A percentile compares a stretch with the other conserved stretches of the same genome.
phyloP scores from a whole-genome alignment of 2,888 invertebrate species.

The Aquatica leii region DNA sequence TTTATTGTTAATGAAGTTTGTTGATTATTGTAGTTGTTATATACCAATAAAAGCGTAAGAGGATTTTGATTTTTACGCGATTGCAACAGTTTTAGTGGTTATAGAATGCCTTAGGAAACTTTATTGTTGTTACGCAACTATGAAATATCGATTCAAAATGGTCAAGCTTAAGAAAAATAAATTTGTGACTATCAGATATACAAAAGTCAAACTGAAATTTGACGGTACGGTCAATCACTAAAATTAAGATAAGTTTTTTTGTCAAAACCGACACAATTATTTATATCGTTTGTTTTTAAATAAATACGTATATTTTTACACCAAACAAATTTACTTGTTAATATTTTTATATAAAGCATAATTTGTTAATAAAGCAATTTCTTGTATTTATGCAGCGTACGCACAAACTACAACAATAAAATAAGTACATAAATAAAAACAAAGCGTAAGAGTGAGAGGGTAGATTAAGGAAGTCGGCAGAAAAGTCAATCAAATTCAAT shows the following conservation, averaged over 20 bases:
- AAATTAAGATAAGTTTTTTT: slow-evolving; percentile 11
- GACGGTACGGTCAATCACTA: slow-evolving; percentile 18
- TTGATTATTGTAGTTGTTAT: slow-evolving; percentile 32
- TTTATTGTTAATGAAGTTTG: slow-evolving; percentile 33
- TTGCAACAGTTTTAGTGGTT: slow-evolving; percentile 20
- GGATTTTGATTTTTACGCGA: slow-evolving; percentile 26
- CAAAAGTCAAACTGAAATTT: slow-evolving; percentile 42
- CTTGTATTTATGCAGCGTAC: slow-evolving; percentile 19
- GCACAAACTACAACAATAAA: slow-evolving; percentile 31
- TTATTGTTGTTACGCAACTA: slow-evolving; percentile 26
- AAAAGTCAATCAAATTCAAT: slow-evolving; percentile 29
- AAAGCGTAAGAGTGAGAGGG: slow-evolving; percentile 20
- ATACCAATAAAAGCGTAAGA: slow-evolving; percentile 16
- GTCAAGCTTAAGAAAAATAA: slow-evolving; percentile 31
- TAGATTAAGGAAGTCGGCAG: slow-evolving; percentile 24
- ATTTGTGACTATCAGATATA: slow-evolving; percentile 39
- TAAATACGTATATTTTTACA: slow-evolving; percentile 33
- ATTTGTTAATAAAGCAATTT: slow-evolving; percentile 19
- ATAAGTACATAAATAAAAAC: slow-evolving; percentile 2
- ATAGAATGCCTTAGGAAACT: slow-evolving; percentile 20
- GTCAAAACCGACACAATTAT: slow-evolving; percentile 27
- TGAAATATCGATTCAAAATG: slow-evolving; percentile 28
- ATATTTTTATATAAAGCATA: slow-evolving; percentile 32
- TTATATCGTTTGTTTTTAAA: slow-evolving; percentile 26
- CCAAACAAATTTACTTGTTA: slow-evolving; percentile 27